Conservation (phyloP, 2,888 invertebrate species). For the Drosophila antonietae region DNA sequence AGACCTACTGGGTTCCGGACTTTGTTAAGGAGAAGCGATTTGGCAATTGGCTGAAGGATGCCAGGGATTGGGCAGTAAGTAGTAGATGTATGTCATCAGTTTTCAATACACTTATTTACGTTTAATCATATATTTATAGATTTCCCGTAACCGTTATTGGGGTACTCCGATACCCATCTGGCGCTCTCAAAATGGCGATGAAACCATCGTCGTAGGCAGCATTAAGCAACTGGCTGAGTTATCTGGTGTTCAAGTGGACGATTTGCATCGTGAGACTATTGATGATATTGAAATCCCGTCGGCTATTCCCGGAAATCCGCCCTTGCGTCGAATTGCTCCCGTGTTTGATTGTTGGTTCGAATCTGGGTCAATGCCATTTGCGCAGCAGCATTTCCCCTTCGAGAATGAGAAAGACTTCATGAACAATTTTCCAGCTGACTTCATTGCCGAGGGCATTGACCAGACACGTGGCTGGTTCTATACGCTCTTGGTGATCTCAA, state of each 20-base stretch:
- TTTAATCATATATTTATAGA: constrained; percentile 46
- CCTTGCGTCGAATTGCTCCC: constrained; percentile 93
- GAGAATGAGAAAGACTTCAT: constrained; percentile 95
- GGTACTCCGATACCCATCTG: constrained; percentile 99
- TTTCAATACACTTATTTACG: neutral
- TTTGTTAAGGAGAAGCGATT: constrained; percentile 99
- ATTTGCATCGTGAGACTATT: constrained; percentile 97
- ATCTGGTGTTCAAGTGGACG: constrained; percentile 92
- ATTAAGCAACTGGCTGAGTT: constrained; percentile 94
- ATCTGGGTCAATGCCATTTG: constrained; percentile 99
- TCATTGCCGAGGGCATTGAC: constrained; percentile 99
- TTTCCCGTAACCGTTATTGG: constrained; percentile 96
- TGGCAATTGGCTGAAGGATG: constrained; percentile 98
- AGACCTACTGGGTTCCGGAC: constrained; percentile 99
- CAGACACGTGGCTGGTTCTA: constrained; percentile 99
- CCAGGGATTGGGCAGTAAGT: constrained; percentile 99
- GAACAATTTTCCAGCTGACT: constrained; percentile 98
- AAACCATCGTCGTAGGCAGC: constrained; percentile 97
- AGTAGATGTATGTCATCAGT: fast-evolving
- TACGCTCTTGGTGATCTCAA: constrained; percentile 98
- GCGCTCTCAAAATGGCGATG: constrained; percentile 95
- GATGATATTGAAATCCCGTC: constrained; percentile 98
- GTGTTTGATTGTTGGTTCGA: constrained; percentile 99
- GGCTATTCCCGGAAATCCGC: constrained; percentile 91
- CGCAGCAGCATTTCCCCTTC: constrained; percentile 98